A percentile compares a stretch with the other conserved stretches of the same genome.
Conservation (phyloP, 2,113 vertebrate genomes). For the Zosterops pallidus region DNA sequence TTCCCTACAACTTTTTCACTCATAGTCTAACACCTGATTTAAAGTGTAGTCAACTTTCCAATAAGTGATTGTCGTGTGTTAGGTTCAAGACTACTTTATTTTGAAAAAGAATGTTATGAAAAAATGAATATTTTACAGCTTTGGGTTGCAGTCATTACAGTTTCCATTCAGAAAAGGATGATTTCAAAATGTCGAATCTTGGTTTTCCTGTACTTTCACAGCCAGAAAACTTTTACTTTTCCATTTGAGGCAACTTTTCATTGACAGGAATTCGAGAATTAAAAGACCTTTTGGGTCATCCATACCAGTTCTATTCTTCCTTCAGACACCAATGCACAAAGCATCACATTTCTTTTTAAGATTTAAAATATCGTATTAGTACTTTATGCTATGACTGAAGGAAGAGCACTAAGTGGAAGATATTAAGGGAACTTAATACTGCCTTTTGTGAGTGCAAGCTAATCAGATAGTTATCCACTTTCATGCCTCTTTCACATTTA, state of each 20-base stretch:
- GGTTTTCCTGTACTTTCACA: not conserved
- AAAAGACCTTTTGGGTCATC: not conserved
- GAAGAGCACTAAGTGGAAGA: not conserved
- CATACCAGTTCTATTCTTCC: not conserved
- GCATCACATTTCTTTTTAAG: not conserved
- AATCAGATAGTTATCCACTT: slow-evolving; percentile 14
- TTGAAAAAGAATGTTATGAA: not conserved
- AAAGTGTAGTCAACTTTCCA: not conserved
- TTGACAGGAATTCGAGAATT: not conserved
- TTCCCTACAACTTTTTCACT: not conserved
- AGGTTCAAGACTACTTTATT: not conserved
- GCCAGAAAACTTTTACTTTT: not conserved
- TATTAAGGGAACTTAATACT: not conserved
- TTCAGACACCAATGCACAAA: not conserved
- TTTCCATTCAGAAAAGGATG: not conserved
- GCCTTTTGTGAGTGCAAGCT: not conserved
- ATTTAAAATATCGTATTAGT: not conserved
- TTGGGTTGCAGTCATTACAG: not conserved
- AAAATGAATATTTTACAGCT: not conserved
- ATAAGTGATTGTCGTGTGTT: not conserved
- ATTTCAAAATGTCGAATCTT: not conserved
- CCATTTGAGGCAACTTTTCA: not conserved
- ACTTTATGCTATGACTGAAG: not conserved
- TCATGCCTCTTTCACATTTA: not conserved
- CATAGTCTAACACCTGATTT: not conserved